Evolutionary conservation across 2,797 vertebrate genomes (phyloP), one percentile per base, ranked within the genome.

Genomic region (Tinamus major): DNA sequence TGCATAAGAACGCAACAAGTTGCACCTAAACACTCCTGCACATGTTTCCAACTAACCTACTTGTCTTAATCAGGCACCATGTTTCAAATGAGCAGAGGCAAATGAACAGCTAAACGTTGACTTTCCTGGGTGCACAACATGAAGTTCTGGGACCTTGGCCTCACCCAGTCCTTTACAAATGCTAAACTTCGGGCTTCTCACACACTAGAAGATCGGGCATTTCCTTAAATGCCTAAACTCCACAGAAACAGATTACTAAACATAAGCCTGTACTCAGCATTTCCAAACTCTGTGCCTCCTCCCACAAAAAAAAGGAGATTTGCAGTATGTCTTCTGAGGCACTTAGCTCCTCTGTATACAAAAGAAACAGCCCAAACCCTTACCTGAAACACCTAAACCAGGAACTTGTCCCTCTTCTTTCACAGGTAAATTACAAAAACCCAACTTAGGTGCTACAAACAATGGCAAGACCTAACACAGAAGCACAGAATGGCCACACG

Each of bases 221-320:
- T 80, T 31, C n/a, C 49, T 77, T 69, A 42, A 14, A 16, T 19
- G 31, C 44, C 62, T n/a, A 26, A 68, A 17, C 37, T 53, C 53
- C 68, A 26, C 13, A 27, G 59, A 90, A 37, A 70, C 20, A 27
- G 33, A 41, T 3, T 65, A 49, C n/a, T 55, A 89, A 65, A 68
- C 13, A 39, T 1, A 72, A 86, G n/a, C 29, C 27, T 21, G 62
- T 3, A 6, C 0, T 0, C 0, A 1, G 55, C 59, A 49, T 35
- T 79, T 62, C 18, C 59, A 71, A 2, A 0, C 26, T 37, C 51
- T 46, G 39, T 13, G 27, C 23, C 68, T 78, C 20, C 69, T 85
- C 33, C 13, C 35, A 44, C 37, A 71, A 42, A 6, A 83, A 83
- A 83, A 68, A 6, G 0, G 3, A 8, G 11, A 27, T 13, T 33